Percentiles rank a stretch among this genome's conserved stretches.
These are phyloP conservation scores for Drosophila flavopinicola DNA, from an alignment of 2,888 invertebrate genomes.

Conservation along the genomic window DNA sequence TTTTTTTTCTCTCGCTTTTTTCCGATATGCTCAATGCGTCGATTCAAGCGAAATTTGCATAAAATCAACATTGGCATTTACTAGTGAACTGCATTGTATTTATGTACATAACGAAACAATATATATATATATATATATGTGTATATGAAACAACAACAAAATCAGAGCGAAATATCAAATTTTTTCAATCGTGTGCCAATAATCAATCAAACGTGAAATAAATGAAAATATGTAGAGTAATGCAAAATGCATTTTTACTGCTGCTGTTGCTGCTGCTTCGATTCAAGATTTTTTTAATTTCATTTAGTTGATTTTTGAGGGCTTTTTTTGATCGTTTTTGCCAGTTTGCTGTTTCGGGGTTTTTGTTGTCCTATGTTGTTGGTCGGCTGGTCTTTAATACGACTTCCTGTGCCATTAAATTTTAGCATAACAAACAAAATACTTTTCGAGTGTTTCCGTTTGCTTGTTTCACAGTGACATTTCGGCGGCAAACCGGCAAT, in stretches of 20 bases:
- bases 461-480: constrained; percentile 78
- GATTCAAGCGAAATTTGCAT: constrained; percentile 62
- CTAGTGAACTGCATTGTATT: constrained; percentile 55
- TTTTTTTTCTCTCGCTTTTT: constrained; percentile 15
- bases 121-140: too few relatives aligned
- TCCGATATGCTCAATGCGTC: constrained; percentile 4
- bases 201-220: constrained; percentile 76
- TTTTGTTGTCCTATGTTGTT: constrained; percentile 10
- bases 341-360: constrained; percentile 6
- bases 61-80: constrained; percentile 76
- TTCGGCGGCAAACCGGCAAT: constrained; percentile 43
- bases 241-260: constrained; percentile 46
- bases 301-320: constrained; percentile 17
- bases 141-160: constrained; percentile 2
- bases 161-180: constrained; percentile 33
- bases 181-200: constrained; percentile 52
- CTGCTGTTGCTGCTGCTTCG: neutral
- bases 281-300: constrained; percentile 1
- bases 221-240: constrained; percentile 63
- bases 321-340: constrained; percentile 11
- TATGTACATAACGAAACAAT: constrained; percentile 14
- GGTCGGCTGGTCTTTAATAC: constrained; percentile 63
- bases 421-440: constrained; percentile 80
- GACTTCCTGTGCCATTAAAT: constrained; percentile 77
- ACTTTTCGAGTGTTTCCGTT: constrained; percentile 78